Conservation (phyloP, 2,113 vertebrate species). For the Rhinolophus sinicus region DNA sequence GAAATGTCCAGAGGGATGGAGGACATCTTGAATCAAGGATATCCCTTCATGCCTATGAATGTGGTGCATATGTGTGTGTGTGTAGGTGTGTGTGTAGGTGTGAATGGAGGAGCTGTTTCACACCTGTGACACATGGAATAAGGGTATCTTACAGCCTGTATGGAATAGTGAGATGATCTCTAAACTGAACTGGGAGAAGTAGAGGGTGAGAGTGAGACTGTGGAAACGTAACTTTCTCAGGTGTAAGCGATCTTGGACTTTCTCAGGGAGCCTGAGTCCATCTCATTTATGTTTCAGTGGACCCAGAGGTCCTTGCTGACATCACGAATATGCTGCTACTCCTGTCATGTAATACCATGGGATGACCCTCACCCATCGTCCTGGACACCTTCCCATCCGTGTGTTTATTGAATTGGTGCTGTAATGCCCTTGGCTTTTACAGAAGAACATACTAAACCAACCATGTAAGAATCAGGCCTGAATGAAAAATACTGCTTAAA, state of each 20-base stretch:
- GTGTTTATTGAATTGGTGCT: not conserved
- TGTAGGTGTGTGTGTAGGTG: not conserved
- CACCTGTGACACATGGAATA: not conserved
- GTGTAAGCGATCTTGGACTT: not conserved
- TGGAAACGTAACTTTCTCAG: not conserved
- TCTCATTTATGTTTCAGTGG: not conserved
- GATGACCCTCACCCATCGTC: not conserved
- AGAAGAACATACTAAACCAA: not conserved
- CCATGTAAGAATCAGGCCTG: not conserved
- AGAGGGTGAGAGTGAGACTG: not conserved
- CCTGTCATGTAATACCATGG: fast-evolving
- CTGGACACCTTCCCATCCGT: not conserved
- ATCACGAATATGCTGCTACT: not conserved
- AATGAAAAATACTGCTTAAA: not conserved
- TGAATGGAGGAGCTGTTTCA: not conserved
- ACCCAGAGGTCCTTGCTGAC: not conserved
- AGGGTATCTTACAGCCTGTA: not conserved
- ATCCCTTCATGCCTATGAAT: not conserved
- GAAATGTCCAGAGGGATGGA: not conserved
- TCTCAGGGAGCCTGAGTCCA: not conserved
- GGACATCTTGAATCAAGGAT: not conserved
- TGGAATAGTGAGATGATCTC: not conserved
- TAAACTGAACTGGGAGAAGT: not conserved
- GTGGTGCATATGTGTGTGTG: not conserved
- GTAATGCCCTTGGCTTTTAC: not conserved